Percentiles rank a stretch among this genome's conserved stretches.
Evolutionary conservation across 2,888 invertebrate genomes (phyloP).

Genomic region (Melinaea menophilus): DNA sequence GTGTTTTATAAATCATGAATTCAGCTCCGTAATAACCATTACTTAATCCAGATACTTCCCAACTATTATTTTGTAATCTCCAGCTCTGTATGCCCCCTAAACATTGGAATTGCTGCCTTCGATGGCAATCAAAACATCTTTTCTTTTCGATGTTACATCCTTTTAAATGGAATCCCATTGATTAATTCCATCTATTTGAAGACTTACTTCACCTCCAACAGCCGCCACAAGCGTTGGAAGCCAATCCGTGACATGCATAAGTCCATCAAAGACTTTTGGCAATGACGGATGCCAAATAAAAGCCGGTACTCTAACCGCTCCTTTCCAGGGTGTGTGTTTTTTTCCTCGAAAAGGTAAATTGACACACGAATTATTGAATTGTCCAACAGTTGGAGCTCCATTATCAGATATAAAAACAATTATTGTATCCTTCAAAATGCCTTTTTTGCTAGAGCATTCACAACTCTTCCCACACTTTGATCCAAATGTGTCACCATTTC

Average conservation of each 20-base stretch:
- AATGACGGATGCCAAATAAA: slow-evolving; percentile 81
- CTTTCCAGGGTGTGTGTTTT: slow-evolving; percentile 91
- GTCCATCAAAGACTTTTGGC: slow-evolving; percentile 78
- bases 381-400: slow-evolving; percentile 87
- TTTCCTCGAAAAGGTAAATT: slow-evolving; percentile 89
- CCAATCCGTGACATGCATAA: slow-evolving; percentile 91
- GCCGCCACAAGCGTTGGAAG: slow-evolving; percentile 83
- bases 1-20: slow-evolving; percentile 48
- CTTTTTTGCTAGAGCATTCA: slow-evolving; percentile 81
- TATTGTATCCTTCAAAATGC: slow-evolving; percentile 88
- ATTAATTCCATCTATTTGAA: too few relatives aligned
- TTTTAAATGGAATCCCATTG: slow-evolving; percentile 81
- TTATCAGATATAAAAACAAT: slow-evolving; percentile 94
- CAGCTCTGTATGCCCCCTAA: slow-evolving; percentile 77
- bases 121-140: slow-evolving; percentile 78
- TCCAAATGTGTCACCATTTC: slow-evolving; percentile 87
- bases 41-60: slow-evolving; percentile 70
- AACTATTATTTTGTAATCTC: slow-evolving; percentile 80
- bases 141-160: slow-evolving; percentile 64
- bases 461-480: slow-evolving; percentile 86
- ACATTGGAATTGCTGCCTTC: slow-evolving; percentile 71
- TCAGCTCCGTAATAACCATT: slow-evolving; percentile 63
- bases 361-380: slow-evolving; percentile 85
- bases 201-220: too few relatives aligned
- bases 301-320: slow-evolving; percentile 86